A percentile compares a stretch with the other conserved stretches of the same genome.
These are phyloP conservation scores for Chelonus formosanus DNA, from an alignment of 2,888 invertebrate genomes.

Conservation along the genomic window DNA sequence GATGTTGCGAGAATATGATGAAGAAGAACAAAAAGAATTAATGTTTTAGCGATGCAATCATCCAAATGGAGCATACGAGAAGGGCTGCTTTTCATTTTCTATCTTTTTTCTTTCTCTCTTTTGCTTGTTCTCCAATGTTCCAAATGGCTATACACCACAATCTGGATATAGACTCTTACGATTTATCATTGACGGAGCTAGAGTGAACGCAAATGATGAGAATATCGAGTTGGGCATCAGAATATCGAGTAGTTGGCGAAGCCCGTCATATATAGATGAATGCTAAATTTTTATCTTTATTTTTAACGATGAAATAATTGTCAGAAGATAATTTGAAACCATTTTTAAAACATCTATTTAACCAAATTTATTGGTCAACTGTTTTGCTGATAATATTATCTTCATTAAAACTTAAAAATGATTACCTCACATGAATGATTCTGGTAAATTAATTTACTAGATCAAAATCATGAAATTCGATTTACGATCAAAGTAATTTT, in stretches of 20 bases:
- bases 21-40: constrained; percentile 27
- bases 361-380: no score
- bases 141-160: constrained; percentile 17
- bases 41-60: constrained; percentile 45
- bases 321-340: no score
- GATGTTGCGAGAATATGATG: constrained; percentile 20
- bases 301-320: no score
- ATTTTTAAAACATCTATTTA: no score
- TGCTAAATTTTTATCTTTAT: background rate
- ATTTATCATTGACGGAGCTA: constrained; percentile 27
- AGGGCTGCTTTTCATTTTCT: constrained; percentile 21
- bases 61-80: constrained; percentile 48
- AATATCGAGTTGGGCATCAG: constrained; percentile 20
- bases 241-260: constrained; percentile 25
- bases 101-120: constrained; percentile 4
- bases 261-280: constrained; percentile 11
- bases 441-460: no score
- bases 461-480: no score
- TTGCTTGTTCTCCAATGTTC: constrained; percentile 12
- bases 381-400: no score
- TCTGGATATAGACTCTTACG: constrained; percentile 13
- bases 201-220: constrained; percentile 23
- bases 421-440: no score
- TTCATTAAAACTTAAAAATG: no score
- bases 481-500: no score